A percentile compares a stretch with the other conserved stretches of the same genome.
Conservation (phyloP, 2,113 vertebrate species). For the Vidua chalybeata region DNA sequence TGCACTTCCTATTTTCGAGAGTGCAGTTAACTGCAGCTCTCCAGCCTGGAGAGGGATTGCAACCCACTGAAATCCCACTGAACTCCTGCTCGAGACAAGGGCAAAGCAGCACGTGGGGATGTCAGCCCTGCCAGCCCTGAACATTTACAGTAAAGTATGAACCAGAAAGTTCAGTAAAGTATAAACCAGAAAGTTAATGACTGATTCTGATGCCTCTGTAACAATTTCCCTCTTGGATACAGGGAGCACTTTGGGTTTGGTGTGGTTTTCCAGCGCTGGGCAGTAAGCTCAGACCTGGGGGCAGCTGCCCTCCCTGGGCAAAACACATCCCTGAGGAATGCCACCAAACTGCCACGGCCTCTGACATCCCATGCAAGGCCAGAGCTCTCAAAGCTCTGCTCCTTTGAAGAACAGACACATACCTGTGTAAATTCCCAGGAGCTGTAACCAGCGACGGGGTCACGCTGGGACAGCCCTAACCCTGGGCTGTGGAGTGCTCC, state of each 20-base stretch:
- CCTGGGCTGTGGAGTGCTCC: rapidly evolving
- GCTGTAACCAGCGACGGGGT: not conserved
- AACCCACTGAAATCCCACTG: not conserved
- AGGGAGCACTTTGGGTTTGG: not conserved
- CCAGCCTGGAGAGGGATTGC: rapidly evolving
- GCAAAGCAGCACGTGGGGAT: not conserved
- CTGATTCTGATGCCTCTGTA: rapidly evolving
- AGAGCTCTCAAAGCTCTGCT: not conserved
- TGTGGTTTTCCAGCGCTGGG: not conserved
- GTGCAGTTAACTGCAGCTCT: not conserved
- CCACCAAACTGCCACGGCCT: rapidly evolving
- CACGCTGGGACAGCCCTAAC: not conserved
- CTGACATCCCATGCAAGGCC: rapidly evolving
- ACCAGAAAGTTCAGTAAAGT: not conserved
- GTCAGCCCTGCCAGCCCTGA: not conserved
- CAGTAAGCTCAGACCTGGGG: not conserved
- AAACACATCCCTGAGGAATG: not conserved
- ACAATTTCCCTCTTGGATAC: not conserved
- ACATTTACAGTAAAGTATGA: not conserved
- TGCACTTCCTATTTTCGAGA: not conserved
- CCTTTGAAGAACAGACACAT: rapidly evolving
- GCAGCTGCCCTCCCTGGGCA: not conserved
- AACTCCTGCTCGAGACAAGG: rapidly evolving
- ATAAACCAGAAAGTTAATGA: not conserved
- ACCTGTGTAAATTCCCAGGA: rapidly evolving